Base-by-base conservation (phyloP, 2,113 vertebrate species). In the Formicarius rufipectus region DNA sequence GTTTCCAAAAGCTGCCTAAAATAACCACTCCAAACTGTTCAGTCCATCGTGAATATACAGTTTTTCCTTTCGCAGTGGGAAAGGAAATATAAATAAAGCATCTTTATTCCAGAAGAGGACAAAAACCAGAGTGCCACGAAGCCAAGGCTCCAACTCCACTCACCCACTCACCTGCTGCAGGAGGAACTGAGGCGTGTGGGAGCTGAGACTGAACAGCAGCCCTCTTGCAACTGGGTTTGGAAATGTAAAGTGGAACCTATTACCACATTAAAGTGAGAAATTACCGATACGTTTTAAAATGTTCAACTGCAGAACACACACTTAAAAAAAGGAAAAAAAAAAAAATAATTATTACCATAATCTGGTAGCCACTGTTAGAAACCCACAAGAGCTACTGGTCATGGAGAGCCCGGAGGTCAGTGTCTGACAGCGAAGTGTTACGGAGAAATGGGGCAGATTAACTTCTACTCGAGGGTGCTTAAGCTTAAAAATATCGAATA, bases 81-180 rank as follows among this genome's bases (percentile, higher is more conserved):
- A 98, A 98, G 97, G 97, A 98, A 97, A 97, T 97, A 98, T 98
- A 98, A 98, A 98, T 98, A 98, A 98, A 59, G 96, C 97, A 97
- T 97, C 94, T 75, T 96, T 96, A 90, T 96, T 96, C 97, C 97
- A 97, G 93, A 90, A 94, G 86, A 89, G 87, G 87, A 96, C 88
- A 95, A 62, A 89, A 93, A 84, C 71, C 91, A 91, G 93, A 53
- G 88, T 87, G 79, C 95, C 68, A 91, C 78, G 73, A 92, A 97
- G 95, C 95, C 93, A 22, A 14, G 33, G 73, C 64, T n/a, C n/a
- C 21, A 39, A 94, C 95, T 94, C 94, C n/a, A n/a, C n/a, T n/a
- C n/a, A n/a, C n/a, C 50, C 80, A 66, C 87, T 95, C 89, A 93
- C 93, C 89, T 94, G 91, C 89, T 59, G 60, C 93, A 82, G 31